A percentile compares a stretch with the other conserved stretches of the same genome.
These are phyloP conservation scores for Paragorgia papillata DNA, from an alignment of 92 coral and sea anemone species.

Conservation along the genomic window DNA sequence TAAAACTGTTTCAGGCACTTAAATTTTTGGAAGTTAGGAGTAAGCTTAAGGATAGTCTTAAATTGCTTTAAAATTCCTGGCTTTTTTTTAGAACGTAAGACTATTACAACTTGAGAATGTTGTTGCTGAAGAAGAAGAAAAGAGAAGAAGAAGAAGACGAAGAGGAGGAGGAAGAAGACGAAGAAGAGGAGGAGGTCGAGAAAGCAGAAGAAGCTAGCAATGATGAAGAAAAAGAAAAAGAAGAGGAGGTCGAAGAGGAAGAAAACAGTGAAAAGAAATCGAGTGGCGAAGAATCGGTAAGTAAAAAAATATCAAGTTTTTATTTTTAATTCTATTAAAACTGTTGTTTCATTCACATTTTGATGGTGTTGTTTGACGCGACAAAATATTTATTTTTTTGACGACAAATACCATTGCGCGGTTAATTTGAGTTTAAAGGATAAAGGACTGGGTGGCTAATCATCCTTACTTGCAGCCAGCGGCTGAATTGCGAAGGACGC, in stretches of 20 bases:
- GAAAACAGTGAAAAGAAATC: constrained; percentile 59
- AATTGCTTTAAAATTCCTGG: constrained; percentile 22
- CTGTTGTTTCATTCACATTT: no score
- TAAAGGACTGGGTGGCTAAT: no score
- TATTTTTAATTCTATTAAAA: no score
- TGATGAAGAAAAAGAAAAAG: constrained; percentile 30
- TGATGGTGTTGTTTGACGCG: no score
- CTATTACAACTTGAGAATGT: constrained; percentile 76
- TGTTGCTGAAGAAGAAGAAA: constrained; percentile 77
- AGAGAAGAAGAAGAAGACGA: constrained; percentile 67
- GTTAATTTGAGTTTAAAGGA: no score
- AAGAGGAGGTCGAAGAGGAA: constrained; percentile 31
- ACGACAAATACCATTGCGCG: no score
- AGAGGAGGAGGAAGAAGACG: constrained; percentile 60
- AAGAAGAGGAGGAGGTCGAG: constrained; percentile 56
- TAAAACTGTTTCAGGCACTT: no score
- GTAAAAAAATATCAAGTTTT: constrained; percentile 50
- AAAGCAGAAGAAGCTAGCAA: constrained; percentile 55
- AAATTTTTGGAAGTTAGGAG: no score
- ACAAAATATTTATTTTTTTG: no score
- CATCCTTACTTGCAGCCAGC: no score
- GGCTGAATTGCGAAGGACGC: no score
- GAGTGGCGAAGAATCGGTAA: constrained; percentile 57
- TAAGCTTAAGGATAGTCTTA: no score
- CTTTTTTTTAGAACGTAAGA: constrained; percentile 56